Evolutionary conservation across 2,888 invertebrate species (phyloP), one percentile per base, ranked within the genome.

Genomic region (Phyllotreta cruciferae): DNA sequence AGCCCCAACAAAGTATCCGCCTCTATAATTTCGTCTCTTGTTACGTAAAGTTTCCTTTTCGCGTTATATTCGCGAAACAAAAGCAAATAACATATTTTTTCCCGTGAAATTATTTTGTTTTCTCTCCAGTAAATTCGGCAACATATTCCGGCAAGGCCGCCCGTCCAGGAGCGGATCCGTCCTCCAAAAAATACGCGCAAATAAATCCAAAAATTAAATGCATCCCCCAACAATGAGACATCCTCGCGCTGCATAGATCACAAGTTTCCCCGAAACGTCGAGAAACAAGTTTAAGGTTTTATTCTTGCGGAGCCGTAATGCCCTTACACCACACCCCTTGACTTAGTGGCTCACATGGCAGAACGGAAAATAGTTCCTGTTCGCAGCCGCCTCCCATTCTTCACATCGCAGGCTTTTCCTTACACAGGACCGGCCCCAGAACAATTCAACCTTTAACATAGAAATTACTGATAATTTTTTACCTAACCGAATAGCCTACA

Each of bases 291-390:
- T 67, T 62, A 61, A 60, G 66, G 62, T 65, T 66, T 70, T 66
- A 70, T 68, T 65, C 65, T 62, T 58, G 65, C 38, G 39, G 13
- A 66, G 66, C 63, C 62, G 52, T 66, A 68, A 70, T 66, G 53
- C 50, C 57, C 35, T 45, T 50, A 56, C 36, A 56, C 54, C 62
- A 60, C 60, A 62, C 58, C 57, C 57, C 57, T 55, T 61, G 56
- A 66, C 57, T 61, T 58, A 62, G 47, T 62, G 58, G 66, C 55
- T 60, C 60, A 60, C 60, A 56, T 49, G 53, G 64, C 39, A 55
- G 56, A 61, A 57, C 60, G 39, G 60, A 66, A 63, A 66, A 63
- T 63, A 63, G 58, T 66, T 62, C 62, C 49, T 58, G 62, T 50
- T 60, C 52, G 34, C 44, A 38, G 36, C 55, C 62, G 56, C 58